Evolutionary conservation across 2,888 invertebrate genomes (phyloP).

Genomic region (Diabrotica balteata): DNA sequence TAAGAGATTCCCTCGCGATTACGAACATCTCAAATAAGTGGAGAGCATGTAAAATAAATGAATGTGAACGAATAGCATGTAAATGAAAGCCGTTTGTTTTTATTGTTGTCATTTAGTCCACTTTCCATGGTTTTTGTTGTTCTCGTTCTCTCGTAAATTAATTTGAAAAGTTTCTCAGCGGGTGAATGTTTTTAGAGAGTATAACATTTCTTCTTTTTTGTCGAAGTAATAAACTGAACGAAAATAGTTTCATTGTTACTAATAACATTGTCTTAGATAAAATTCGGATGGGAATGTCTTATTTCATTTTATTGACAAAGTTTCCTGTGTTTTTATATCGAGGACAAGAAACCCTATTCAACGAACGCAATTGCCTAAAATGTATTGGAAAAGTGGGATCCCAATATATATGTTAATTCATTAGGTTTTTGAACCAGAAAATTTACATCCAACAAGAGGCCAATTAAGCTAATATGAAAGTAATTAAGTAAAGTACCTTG

Average conservation of each 20-base stretch:
- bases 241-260: constrained; percentile 13
- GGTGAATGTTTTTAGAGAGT: constrained; percentile 12
- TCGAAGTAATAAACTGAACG: constrained; percentile 7
- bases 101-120: constrained; percentile 17
- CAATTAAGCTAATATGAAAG: no score
- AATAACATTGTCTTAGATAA: neutral
- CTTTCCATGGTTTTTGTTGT: constrained; percentile 18
- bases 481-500: no score
- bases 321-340: neutral
- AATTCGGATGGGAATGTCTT: neutral
- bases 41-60: no score
- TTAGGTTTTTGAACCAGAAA: no score
- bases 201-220: constrained; percentile 6
- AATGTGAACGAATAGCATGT: constrained; percentile 2
- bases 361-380: no score
- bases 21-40: no score
- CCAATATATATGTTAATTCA: no score
- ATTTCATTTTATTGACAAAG: constrained; percentile 10
- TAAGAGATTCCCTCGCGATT: no score
- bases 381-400: no score
- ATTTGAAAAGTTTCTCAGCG: constrained; percentile 9
- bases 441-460: no score
- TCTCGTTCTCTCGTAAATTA: constrained; percentile 9
- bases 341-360: no score
- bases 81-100: constrained; percentile 16